Conservation (phyloP, 1,140 invertebrate species). For the Lineus longissimus region DNA sequence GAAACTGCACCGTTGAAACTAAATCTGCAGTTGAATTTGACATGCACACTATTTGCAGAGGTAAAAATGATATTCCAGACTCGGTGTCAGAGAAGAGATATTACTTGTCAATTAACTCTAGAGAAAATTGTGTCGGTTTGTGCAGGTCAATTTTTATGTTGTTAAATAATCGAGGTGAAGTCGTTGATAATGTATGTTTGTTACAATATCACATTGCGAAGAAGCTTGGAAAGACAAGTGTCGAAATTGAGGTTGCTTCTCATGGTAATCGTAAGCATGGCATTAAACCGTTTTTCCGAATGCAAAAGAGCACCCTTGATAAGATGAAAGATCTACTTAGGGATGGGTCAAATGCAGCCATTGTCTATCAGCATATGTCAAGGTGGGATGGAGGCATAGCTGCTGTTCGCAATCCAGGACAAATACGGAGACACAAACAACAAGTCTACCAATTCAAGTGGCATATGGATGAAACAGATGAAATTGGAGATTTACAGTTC, state of each 20-base stretch:
- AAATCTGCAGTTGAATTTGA: background rate
- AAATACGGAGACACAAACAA: background rate
- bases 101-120: background rate
- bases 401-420: background rate
- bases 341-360: background rate
- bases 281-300: background rate
- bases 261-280: slow-evolving; percentile 1
- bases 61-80: no score
- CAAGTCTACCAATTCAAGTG: background rate
- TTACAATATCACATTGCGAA: background rate
- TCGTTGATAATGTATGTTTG: slow-evolving; percentile 1
- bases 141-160: background rate
- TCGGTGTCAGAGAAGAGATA: background rate
- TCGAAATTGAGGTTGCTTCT: background rate
- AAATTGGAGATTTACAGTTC: background rate
- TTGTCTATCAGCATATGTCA: background rate
- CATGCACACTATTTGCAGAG: background rate
- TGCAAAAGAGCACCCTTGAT: background rate
- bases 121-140: background rate
- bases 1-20: background rate
- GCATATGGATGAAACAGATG: background rate
- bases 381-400: background rate
- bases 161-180: background rate
- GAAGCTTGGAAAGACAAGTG: background rate
- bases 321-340: background rate